Percentiles rank a stretch among this genome's conserved stretches.
Conservation (phyloP, 2,888 invertebrate genomes). For the Stictocephala bisonia region DNA sequence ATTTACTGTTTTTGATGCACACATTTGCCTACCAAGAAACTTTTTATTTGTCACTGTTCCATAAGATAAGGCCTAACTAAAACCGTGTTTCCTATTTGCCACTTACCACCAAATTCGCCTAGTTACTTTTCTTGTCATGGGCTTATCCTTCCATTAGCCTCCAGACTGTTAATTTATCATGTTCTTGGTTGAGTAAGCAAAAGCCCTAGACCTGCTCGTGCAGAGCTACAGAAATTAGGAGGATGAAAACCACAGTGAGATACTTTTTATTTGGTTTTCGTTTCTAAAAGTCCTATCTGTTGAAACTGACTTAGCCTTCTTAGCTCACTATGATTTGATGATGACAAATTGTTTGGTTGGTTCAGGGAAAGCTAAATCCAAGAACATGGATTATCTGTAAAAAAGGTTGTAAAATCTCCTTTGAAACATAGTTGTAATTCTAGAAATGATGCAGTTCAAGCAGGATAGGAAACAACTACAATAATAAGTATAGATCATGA, state of each 20-base stretch:
- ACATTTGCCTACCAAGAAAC: constrained; percentile 1
- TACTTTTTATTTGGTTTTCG: constrained; percentile 68
- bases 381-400: too few species aligned
- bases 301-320: constrained; percentile 61
- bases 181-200: constrained; percentile 67
- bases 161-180: constrained; percentile 68
- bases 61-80: constrained; percentile 37
- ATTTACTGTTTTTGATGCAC: constrained; percentile 8
- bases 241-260: constrained; percentile 67
- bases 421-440: too few species aligned
- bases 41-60: background rate
- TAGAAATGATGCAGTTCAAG: too few species aligned
- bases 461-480: too few species aligned
- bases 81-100: constrained; percentile 54
- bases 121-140: constrained; percentile 67
- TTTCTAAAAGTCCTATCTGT: constrained; percentile 68
- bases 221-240: constrained; percentile 68
- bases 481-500: too few species aligned
- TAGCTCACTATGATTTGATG: constrained; percentile 56
- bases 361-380: too few species aligned
- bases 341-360: too few species aligned
- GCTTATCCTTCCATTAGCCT: constrained; percentile 68
- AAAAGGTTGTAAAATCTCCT: too few species aligned
- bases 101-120: constrained; percentile 69
- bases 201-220: constrained; percentile 62